Base-by-base conservation (phyloP, 2,888 invertebrate species). In the Sturmia bella region DNA sequence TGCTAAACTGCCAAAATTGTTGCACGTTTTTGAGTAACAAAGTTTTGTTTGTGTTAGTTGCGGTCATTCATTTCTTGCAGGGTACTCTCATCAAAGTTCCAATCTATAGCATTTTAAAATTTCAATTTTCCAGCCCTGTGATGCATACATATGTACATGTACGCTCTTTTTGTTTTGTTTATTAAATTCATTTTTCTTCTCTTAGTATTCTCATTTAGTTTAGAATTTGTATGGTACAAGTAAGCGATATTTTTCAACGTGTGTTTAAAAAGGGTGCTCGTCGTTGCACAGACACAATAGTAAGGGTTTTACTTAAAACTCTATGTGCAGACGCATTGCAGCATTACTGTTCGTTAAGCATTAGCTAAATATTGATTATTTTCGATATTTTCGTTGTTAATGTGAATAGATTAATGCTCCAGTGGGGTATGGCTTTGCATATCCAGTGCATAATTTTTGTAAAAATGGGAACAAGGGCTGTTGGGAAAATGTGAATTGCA, bases 391-490 rank as follows among this genome's bases (percentile, higher is more conserved):
- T 85, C 39, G 82, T 69, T n/a, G 61, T 84, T 83, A 83, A 84
- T 83, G 66, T 77, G 63, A 75, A 80, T 80, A 73, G 69, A 63
- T 61, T 41, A 81, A 79, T 80, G 78, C 84, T 87, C 83, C 89
- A 88, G 89, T 90, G 89, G 89, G 89, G 90, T 90, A 90, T 90
- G 89, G 90, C 89, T 90, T 90, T 90, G 88, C 90, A 90, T 90
- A 90, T 90, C 89, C 89, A 89, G 90, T 87, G 86, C 88, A 77
- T 87, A 89, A 90, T 90, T 90, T 90, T 90, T 90, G 85, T 59
- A 69, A 74, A 80, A 74, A 77, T 84, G 80, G 64, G 83, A 63
- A 63, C 72, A 27, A 45, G 61, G 70, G 84, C 80, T 83, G 84
- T 54, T 43, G n/a, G 19, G 64, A 2, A 17, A 54, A 73, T 48